Conservation (phyloP, 2,888 invertebrate species). For the Yponomeuta evonymella region DNA sequence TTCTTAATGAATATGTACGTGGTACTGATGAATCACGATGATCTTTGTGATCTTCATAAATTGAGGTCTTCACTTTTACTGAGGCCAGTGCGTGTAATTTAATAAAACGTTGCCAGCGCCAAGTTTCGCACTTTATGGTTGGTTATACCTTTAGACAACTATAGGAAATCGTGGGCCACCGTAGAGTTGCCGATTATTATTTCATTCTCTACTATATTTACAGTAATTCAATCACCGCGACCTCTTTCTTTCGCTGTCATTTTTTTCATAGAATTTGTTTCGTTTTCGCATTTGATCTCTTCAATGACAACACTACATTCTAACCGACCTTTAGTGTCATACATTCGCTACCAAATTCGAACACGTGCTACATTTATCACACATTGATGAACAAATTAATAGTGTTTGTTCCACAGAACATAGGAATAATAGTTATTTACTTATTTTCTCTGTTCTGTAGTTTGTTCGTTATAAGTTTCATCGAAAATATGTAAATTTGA, state of each 20-base stretch:
- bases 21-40: too few relatives aligned
- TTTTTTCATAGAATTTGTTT: neutral
- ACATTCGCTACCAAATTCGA: slow-evolving; percentile 15
- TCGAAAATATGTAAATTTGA: slow-evolving; percentile 22
- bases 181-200: neutral
- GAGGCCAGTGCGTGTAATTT: too few relatives aligned
- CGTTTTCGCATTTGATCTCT: neutral
- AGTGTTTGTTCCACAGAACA: too few relatives aligned
- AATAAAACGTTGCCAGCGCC: too few relatives aligned
- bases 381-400: neutral
- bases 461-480: neutral
- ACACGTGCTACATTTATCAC: slow-evolving; percentile 6
- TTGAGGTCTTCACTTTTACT: too few relatives aligned
- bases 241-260: neutral
- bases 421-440: too few relatives aligned
- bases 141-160: too few relatives aligned
- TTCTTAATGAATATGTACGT: too few relatives aligned
- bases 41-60: too few relatives aligned
- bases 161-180: neutral
- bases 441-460: too few relatives aligned
- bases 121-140: too few relatives aligned
- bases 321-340: slow-evolving; percentile 47
- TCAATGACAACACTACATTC: slow-evolving; percentile 20
- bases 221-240: neutral
- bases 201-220: neutral